These are phyloP conservation scores for Calyptommatus sinebrachiatus DNA, from an alignment of 2,113 vertebrate species.

Conservation along the genomic window DNA sequence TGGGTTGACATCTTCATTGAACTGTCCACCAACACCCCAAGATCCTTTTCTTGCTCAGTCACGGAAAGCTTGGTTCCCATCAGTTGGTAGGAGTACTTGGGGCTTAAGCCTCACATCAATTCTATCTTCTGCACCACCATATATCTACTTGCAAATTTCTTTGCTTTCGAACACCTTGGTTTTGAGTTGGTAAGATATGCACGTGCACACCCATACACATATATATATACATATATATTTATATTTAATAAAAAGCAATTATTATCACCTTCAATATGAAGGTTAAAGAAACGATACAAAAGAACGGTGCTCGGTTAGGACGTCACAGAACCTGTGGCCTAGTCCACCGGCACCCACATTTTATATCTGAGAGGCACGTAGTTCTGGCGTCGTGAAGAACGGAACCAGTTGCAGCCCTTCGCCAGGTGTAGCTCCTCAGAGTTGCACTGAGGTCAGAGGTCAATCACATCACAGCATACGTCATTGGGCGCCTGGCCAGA, in stretches of 20 bases:
- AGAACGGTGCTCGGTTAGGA: neutral
- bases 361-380: neutral
- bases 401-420: neutral
- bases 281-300: constrained; percentile 3
- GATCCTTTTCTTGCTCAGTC: too few relatives aligned
- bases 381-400: neutral
- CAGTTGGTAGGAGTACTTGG: too few relatives aligned
- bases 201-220: too few relatives aligned
- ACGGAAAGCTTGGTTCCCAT: too few relatives aligned
- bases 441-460: neutral
- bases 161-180: too few relatives aligned
- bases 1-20: too few relatives aligned
- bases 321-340: neutral
- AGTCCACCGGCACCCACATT: neutral
- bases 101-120: too few relatives aligned
- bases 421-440: fast-evolving
- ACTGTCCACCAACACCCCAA: too few relatives aligned
- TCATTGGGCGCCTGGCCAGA: neutral
- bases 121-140: too few relatives aligned
- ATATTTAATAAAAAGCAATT: constrained; percentile 25
- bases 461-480: neutral
- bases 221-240: neutral
- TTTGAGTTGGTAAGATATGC: constrained; percentile 10
- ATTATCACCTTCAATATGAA: constrained; percentile 35
- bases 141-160: too few relatives aligned